Percentiles rank a stretch among this genome's conserved stretches.
phyloP scores from a whole-genome alignment of 1,140 invertebrate genomes.

The Pseudoatta argentina region DNA sequence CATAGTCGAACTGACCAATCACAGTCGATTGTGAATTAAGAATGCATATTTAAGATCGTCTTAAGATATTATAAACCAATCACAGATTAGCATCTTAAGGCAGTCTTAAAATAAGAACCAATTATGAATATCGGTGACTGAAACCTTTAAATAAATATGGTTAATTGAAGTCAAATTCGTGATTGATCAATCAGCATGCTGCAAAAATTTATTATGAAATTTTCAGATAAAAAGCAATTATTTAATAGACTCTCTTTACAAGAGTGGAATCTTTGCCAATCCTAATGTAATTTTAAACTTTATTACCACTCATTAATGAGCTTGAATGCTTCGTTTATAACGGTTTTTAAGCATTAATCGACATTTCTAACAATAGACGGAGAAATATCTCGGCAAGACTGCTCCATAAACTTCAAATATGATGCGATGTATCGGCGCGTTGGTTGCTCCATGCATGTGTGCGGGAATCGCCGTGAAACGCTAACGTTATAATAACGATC shows the following conservation, averaged over 20 bases:
- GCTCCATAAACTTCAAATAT: constrained; percentile 22
- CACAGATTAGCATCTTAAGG: no score
- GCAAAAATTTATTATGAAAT: constrained; percentile 24
- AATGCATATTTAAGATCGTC: no score
- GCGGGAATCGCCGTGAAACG: constrained; percentile 74
- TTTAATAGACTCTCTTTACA: background rate
- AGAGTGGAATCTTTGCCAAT: background rate
- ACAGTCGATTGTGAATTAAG: no score
- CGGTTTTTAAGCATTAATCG: constrained; percentile 29
- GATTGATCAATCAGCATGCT: background rate
- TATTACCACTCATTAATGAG: constrained; percentile 38
- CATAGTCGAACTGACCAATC: no score
- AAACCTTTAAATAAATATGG: background rate
- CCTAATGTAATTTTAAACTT: constrained; percentile 19
- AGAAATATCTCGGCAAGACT: background rate
- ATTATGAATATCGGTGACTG: no score
- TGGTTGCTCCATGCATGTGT: constrained; percentile 49
- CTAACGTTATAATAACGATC: constrained; percentile 79
- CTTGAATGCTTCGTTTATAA: background rate
- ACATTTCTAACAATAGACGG: constrained; percentile 29
- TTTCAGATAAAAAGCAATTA: background rate
- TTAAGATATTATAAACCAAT: no score
- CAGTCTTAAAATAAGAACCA: no score
- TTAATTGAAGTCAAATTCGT: background rate
- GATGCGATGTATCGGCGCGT: constrained; percentile 25